Percentiles rank a stretch among this genome's conserved stretches.
These are phyloP conservation scores for Brachionus asplanchnoidis DNA, from an alignment of 1,140 invertebrate species.

Conservation along the genomic window DNA sequence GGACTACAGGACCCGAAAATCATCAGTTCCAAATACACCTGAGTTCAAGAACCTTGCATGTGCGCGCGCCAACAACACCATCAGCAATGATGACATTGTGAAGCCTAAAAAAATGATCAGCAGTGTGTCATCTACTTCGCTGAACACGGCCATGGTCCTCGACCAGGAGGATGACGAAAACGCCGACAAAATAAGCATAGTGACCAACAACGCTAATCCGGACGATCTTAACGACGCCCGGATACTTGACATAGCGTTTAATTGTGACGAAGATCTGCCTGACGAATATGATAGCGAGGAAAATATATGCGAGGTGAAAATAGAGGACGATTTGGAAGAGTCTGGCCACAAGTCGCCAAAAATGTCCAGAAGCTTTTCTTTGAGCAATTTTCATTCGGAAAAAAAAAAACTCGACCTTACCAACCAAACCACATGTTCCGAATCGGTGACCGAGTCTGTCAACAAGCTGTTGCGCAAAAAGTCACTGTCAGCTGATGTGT, in stretches of 20 bases:
- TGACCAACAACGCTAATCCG: background rate
- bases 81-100: constrained; percentile 12
- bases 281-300: background rate
- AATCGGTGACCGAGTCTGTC: background rate
- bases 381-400: background rate
- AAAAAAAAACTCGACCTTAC: background rate
- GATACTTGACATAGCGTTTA: constrained; percentile 13
- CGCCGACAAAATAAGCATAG: constrained; percentile 23
- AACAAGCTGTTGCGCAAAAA: constrained; percentile 14
- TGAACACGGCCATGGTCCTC: constrained; percentile 35
- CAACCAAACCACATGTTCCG: background rate
- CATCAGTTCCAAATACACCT: constrained; percentile 38
- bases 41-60: background rate
- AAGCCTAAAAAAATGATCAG: background rate
- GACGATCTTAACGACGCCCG: constrained; percentile 30
- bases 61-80: constrained; percentile 17
- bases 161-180: constrained; percentile 31
- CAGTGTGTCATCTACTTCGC: background rate
- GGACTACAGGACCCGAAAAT: constrained; percentile 30
- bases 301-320: constrained; percentile 12
- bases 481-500: constrained; percentile 18
- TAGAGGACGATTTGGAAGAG: background rate
- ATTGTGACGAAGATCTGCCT: background rate
- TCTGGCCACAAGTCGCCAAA: background rate
- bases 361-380: background rate